Conservation (phyloP, 2,113 vertebrate genomes). For the Chionomys nivalis region DNA sequence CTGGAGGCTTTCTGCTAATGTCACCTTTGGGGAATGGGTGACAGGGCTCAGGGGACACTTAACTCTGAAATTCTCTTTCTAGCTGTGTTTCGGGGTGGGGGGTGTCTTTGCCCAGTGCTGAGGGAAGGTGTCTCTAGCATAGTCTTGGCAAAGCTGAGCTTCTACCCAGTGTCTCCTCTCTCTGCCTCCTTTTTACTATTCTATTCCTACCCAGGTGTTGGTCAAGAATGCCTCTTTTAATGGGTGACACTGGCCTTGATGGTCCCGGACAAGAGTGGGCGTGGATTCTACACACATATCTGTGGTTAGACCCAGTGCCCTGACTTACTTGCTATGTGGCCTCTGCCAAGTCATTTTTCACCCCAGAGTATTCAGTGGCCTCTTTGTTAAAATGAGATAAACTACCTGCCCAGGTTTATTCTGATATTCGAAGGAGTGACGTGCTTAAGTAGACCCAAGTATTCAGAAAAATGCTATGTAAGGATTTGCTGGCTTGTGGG, state of each 20-base stretch:
- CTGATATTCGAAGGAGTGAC: neutral
- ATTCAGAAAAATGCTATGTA: neutral
- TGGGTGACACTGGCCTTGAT: neutral
- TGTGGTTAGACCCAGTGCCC: neutral
- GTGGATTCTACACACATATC: neutral
- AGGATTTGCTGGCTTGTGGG: neutral
- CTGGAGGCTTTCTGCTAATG: slow-evolving; percentile 11
- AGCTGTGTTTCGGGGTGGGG: neutral
- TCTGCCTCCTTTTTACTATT: neutral
- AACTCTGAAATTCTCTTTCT: slow-evolving; percentile 3
- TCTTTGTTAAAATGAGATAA: neutral
- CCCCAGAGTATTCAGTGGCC: neutral
- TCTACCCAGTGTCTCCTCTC: rapidly evolving
- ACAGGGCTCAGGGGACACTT: slow-evolving; percentile 14
- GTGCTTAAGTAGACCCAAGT: neutral
- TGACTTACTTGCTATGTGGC: neutral
- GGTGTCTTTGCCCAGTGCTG: neutral
- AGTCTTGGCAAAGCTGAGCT: neutral
- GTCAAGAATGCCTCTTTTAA: neutral
- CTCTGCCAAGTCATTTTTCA: neutral
- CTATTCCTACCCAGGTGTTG: neutral
- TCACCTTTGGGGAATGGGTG: slow-evolving; percentile 54
- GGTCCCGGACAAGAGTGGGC: neutral
- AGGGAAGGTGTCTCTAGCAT: neutral
- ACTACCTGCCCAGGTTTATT: neutral